phyloP scores from a whole-genome alignment of 2,797 vertebrate species.

The Rhabdophis nuchalis region DNA sequence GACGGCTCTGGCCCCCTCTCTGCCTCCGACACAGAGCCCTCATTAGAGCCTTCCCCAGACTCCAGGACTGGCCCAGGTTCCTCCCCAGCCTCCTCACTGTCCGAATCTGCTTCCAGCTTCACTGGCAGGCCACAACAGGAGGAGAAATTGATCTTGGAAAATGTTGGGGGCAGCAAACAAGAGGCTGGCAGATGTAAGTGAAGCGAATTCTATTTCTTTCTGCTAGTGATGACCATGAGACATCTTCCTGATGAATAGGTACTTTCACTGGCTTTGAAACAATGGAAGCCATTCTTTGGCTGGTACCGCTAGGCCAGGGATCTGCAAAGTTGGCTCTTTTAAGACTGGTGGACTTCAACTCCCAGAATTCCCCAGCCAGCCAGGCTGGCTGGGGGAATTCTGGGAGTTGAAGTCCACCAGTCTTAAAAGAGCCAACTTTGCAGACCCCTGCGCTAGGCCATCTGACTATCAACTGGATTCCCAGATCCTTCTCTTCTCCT shows the following conservation, averaged over 20 bases:
- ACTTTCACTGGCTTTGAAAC: not conserved
- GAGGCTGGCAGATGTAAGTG: not conserved
- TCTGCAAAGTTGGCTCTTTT: too few species aligned
- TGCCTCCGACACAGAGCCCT: too few species aligned
- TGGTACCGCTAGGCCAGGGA: fast-evolving
- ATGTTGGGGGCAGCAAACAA: not conserved
- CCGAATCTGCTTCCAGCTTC: too few species aligned
- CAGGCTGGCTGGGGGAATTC: too few species aligned
- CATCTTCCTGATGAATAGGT: not conserved
- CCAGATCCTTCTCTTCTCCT: not conserved
- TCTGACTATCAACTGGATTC: fast-evolving
- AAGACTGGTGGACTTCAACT: too few species aligned
- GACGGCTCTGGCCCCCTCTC: too few species aligned
- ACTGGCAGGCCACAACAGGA: not conserved
- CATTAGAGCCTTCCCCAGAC: too few species aligned
- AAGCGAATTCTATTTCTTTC: not conserved
- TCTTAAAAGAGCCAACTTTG: too few species aligned
- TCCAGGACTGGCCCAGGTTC: too few species aligned
- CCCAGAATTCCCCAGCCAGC: too few species aligned
- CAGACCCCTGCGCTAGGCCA: not conserved
- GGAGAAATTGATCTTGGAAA: not conserved
- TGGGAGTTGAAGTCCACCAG: too few species aligned
- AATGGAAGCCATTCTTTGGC: constrained; percentile 7
- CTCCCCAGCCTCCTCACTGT: too few species aligned
- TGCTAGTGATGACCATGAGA: not conserved